Evolutionary conservation across 2,797 vertebrate species (phyloP).

Genomic region (Diglossa cyanea): DNA sequence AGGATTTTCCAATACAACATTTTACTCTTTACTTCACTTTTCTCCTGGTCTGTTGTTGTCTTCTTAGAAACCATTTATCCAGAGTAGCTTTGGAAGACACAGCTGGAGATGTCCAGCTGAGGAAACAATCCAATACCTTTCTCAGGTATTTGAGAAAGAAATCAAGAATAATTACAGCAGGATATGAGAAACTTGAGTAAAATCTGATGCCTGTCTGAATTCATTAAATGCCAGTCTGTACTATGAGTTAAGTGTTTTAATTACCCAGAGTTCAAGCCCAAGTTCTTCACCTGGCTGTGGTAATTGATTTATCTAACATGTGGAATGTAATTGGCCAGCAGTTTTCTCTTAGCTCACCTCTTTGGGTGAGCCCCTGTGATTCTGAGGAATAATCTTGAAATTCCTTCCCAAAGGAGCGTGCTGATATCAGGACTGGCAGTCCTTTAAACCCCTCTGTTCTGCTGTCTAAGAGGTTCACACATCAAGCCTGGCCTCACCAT

Average conservation of each 20-base stretch:
- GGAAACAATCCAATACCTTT: not conserved
- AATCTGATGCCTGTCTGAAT: not conserved
- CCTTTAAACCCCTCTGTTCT: not conserved
- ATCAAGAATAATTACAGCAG: not conserved
- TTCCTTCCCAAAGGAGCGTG: not conserved
- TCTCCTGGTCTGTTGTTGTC: not conserved
- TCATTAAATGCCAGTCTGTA: not conserved
- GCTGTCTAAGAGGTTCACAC: not conserved
- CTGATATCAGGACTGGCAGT: not conserved
- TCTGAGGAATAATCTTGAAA: not conserved
- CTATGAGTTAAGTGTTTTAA: not conserved
- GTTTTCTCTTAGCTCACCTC: not conserved
- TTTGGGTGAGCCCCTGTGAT: not conserved
- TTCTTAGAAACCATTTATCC: not conserved
- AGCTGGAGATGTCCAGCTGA: not conserved
- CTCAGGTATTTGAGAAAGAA: not conserved
- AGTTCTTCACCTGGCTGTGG: not conserved
- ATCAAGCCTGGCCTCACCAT: fast-evolving
- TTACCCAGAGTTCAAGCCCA: not conserved
- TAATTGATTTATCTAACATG: not conserved
- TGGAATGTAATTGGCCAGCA: not conserved
- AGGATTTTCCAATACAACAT: not conserved
- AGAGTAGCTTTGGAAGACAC: not conserved
- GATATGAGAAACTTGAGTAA: not conserved
- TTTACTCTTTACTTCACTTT: not conserved